Evolutionary conservation across 35 echinoderm and acorn worm genomes (phyloP).

Genomic region (Apostichopus parvimensis): DNA sequence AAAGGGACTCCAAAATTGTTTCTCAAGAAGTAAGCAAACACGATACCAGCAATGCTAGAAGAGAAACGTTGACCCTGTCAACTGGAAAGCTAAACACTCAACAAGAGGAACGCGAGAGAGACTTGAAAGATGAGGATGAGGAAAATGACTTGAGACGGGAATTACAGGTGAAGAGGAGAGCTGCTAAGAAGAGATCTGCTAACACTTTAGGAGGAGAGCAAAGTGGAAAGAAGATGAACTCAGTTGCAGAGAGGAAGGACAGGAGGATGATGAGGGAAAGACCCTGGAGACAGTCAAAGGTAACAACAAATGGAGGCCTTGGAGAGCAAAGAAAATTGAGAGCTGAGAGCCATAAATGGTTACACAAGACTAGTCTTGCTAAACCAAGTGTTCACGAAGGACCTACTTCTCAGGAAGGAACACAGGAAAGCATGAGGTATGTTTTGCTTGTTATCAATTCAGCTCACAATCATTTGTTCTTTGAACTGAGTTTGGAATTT

Average conservation of each 20-base stretch:
- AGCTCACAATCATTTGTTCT: too few relatives aligned
- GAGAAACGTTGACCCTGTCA: slow-evolving; percentile 18
- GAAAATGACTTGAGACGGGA: background rate
- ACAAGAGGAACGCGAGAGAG: background rate
- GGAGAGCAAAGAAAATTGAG: background rate
- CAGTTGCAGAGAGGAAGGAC: background rate
- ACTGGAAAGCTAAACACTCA: background rate
- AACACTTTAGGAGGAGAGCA: background rate
- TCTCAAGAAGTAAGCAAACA: background rate
- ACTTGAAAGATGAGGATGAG: background rate
- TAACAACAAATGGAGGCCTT: background rate
- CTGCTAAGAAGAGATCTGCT: background rate
- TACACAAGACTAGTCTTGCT: too few relatives aligned
- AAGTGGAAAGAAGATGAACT: background rate
- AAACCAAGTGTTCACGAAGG: too few relatives aligned
- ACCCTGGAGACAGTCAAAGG: background rate
- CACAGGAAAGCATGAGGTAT: too few relatives aligned
- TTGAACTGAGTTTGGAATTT: too few relatives aligned
- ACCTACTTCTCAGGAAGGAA: too few relatives aligned
- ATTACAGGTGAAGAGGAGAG: background rate
- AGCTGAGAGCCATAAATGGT: too few relatives aligned
- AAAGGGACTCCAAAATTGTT: background rate
- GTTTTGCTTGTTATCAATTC: too few relatives aligned
- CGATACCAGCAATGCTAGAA: background rate
- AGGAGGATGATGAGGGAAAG: background rate